These are phyloP conservation scores for Philopedon plagiatum DNA, from an alignment of 2,888 invertebrate species.

Conservation along the genomic window DNA sequence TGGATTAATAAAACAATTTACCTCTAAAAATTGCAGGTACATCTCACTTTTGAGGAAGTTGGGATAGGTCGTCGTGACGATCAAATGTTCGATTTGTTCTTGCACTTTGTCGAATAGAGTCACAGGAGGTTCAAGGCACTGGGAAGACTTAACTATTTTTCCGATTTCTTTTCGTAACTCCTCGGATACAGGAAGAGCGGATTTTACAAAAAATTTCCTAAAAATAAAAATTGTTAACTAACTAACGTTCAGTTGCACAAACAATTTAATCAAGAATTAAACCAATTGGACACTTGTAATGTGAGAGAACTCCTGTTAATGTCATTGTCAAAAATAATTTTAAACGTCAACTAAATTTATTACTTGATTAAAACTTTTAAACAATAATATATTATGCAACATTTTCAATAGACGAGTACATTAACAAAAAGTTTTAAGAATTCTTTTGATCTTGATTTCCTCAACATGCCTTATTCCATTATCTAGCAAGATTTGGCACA, in stretches of 20 bases:
- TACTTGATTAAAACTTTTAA: no score
- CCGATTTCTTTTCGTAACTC: conserved; percentile 85
- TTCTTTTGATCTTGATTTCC: no score
- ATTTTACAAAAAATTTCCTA: conserved; percentile 61
- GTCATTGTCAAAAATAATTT: no score
- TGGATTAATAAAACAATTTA: conserved; percentile 67
- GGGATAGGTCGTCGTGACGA: conserved; percentile 91
- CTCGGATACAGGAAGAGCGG: conserved; percentile 81
- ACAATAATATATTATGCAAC: no score
- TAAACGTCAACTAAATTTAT: no score
- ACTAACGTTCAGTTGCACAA: no score
- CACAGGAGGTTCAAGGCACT: conserved; percentile 72
- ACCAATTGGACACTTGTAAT: no score
- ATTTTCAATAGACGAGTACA: no score
- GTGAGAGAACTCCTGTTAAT: no score
- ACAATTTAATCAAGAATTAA: not conserved
- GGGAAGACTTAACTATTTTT: conserved; percentile 81
- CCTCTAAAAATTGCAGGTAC: conserved; percentile 88
- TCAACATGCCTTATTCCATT: no score
- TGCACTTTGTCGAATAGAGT: conserved; percentile 86
- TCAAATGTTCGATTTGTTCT: conserved; percentile 81
- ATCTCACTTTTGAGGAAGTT: conserved; percentile 94
- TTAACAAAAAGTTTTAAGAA: no score
- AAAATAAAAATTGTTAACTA: conserved; percentile 31
- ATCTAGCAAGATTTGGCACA: no score